These are phyloP conservation scores for Bedellia somnulentella DNA, from an alignment of 2,888 invertebrate genomes.

Conservation along the genomic window DNA sequence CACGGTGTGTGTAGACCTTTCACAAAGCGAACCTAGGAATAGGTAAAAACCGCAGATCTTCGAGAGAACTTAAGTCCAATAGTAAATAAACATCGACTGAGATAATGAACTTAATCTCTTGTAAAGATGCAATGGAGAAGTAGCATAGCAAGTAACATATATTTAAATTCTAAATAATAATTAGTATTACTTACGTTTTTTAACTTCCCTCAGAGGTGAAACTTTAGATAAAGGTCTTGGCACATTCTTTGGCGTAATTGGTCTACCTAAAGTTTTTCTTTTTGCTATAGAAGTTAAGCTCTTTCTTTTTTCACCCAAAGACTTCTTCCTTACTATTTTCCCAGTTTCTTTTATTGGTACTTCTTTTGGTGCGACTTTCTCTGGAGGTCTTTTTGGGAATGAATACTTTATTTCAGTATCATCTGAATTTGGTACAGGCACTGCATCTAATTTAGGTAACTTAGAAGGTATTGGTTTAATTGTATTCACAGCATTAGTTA, in stretches of 20 bases:
- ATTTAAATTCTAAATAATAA: no score
- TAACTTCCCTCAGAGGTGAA: no score
- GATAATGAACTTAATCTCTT: no score
- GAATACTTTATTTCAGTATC: slow-evolving; percentile 51
- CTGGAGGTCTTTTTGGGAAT: slow-evolving; percentile 20
- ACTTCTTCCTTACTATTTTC: not conserved
- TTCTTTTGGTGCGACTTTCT: not conserved
- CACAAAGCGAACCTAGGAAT: no score
- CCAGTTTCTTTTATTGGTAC: not conserved
- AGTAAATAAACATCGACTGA: no score
- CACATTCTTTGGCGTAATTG: slow-evolving; percentile 12
- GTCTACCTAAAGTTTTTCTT: slow-evolving; percentile 33
- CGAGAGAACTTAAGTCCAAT: no score
- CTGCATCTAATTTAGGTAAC: slow-evolving; percentile 18
- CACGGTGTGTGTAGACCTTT: no score
- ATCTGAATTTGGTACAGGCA: slow-evolving; percentile 35
- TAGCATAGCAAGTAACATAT: no score
- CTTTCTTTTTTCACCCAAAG: slow-evolving; percentile 24
- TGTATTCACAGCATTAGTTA: not conserved
- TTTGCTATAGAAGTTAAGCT: slow-evolving; percentile 33
- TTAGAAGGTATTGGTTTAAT: no score
- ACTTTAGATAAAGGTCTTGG: not conserved
- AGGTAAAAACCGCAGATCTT: no score
- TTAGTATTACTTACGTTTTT: no score
- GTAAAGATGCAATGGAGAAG: no score